Percentiles rank a stretch among this genome's conserved stretches.
Evolutionary conservation across 2,113 vertebrate species (phyloP).

Genomic region (Benitochromis conjunctus): DNA sequence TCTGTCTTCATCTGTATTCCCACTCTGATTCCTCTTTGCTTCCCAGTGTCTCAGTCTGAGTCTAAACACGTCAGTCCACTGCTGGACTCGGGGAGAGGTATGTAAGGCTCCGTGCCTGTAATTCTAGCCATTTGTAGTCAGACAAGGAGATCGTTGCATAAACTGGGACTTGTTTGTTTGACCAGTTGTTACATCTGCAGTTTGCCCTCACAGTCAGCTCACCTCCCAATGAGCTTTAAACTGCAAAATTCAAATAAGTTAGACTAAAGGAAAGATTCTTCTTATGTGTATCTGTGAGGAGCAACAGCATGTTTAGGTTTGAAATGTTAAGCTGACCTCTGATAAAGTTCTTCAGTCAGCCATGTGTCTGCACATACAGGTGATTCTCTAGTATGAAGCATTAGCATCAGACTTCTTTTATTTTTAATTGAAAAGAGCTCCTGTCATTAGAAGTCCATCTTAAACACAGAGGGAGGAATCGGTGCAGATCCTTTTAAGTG

Average conservation of each 20-base stretch:
- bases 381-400: not conserved
- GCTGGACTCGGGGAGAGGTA: constrained; percentile 58
- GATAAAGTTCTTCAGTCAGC: not conserved
- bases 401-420: not conserved
- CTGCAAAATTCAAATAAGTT: not conserved
- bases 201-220: not conserved
- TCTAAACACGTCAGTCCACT: constrained; percentile 49
- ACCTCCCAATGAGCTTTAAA: not conserved
- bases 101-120: not conserved
- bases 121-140: not conserved
- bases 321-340: not conserved
- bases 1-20: not conserved
- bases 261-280: not conserved
- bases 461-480: not conserved
- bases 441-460: not conserved
- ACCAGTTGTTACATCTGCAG: not conserved
- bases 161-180: not conserved
- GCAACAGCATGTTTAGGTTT: not conserved
- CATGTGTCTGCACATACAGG: not conserved
- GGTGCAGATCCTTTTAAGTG: not conserved
- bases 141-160: not conserved
- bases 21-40: constrained; percentile 12
- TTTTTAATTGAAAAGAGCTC: not conserved
- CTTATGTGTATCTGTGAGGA: not conserved
- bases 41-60: constrained; percentile 50